These are phyloP conservation scores for Panthera tigris DNA, from an alignment of 2,113 vertebrate genomes.

Conservation along the genomic window DNA sequence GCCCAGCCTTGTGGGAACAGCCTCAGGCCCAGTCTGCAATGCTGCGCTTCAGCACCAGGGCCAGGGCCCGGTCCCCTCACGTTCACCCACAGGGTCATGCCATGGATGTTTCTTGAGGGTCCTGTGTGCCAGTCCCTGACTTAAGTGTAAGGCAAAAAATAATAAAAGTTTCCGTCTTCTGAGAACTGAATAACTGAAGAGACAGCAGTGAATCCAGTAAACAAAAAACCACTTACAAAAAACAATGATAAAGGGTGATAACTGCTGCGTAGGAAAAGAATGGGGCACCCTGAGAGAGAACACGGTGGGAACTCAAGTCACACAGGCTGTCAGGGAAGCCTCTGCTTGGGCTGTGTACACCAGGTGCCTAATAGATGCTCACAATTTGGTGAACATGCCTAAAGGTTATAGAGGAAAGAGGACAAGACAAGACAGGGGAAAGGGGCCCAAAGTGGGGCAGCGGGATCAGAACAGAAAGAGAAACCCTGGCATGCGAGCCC, in stretches of 20 bases:
- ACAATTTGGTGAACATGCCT: too few species aligned
- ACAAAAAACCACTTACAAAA: background rate
- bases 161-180: background rate
- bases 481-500: slow-evolving; percentile 15
- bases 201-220: background rate
- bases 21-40: too few species aligned
- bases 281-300: background rate
- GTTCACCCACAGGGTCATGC: background rate
- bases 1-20: background rate
- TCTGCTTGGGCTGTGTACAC: background rate
- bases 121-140: background rate
- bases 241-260: background rate
- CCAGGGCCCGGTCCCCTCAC: background rate
- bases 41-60: background rate
- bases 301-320: fast-evolving
- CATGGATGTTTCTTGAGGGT: background rate
- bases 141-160: background rate
- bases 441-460: background rate
- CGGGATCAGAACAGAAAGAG: background rate
- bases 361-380: background rate
- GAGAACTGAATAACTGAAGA: background rate
- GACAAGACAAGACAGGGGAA: background rate
- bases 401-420: background rate
- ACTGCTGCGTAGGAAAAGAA: background rate
- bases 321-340: background rate